phyloP scores from a whole-genome alignment of 2,113 vertebrate species.

The Erythrocercus mccallii region DNA sequence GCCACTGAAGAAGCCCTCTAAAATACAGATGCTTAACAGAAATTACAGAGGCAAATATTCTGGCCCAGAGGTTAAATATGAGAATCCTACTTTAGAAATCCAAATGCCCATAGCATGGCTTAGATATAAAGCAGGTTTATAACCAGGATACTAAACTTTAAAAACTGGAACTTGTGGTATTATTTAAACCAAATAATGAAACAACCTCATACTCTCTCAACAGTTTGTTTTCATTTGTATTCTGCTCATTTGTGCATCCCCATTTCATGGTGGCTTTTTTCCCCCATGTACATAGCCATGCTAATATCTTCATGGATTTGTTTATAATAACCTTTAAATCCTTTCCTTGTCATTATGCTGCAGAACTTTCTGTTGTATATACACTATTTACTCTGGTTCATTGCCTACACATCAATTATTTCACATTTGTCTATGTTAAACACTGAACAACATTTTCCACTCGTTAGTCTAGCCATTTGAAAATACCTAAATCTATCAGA shows the following conservation, averaged over 20 bases:
- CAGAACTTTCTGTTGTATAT: not conserved
- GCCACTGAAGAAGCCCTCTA: not conserved
- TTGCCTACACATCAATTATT: constrained; percentile 39
- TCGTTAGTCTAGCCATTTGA: not conserved
- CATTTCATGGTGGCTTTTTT: constrained; percentile 4
- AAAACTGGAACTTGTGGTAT: not conserved
- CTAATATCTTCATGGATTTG: constrained; percentile 49
- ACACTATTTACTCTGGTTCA: constrained; percentile 8
- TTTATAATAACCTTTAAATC: constrained; percentile 52
- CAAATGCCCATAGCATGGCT: not conserved
- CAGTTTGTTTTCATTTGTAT: not conserved
- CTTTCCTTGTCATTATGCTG: constrained; percentile 15
- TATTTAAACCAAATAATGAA: not conserved
- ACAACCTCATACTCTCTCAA: not conserved
- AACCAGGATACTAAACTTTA: not conserved
- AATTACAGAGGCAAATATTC: constrained; percentile 12
- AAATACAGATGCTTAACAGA: not conserved
- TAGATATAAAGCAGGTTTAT: not conserved
- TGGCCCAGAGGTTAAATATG: not conserved
- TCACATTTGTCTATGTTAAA: constrained; percentile 42
- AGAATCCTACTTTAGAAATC: not conserved
- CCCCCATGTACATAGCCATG: not conserved
- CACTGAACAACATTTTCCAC: constrained; percentile 20
- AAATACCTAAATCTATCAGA: not conserved
- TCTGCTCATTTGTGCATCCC: not conserved